These are phyloP conservation scores for Sander lucioperca DNA, from an alignment of 2,113 vertebrate genomes.

Conservation along the genomic window DNA sequence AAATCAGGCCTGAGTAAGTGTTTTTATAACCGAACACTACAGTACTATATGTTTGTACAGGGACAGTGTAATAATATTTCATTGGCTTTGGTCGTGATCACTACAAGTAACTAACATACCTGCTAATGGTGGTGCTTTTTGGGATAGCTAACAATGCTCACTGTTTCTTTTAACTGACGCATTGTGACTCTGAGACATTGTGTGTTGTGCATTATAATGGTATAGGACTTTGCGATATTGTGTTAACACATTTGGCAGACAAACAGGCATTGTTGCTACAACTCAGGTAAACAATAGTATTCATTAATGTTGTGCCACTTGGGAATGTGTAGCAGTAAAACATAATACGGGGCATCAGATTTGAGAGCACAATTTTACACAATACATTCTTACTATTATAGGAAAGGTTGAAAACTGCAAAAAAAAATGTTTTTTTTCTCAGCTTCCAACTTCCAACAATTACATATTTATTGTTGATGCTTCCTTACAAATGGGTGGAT, in stretches of 20 bases:
- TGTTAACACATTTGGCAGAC: constrained; percentile 49
- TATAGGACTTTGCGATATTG: neutral
- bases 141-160: neutral
- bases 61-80: constrained; percentile 22
- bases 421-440: neutral
- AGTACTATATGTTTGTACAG: constrained; percentile 22
- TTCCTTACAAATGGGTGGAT: constrained; percentile 1
- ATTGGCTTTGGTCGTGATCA: constrained; percentile 14
- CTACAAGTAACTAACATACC: neutral
- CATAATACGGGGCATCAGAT: neutral
- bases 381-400: constrained; percentile 1
- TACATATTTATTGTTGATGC: constrained; percentile 4
- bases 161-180: constrained; percentile 22
- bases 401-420: neutral
- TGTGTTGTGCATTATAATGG: constrained; percentile 29
- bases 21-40: constrained; percentile 31
- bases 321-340: constrained; percentile 17
- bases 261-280: constrained; percentile 29
- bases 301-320: constrained; percentile 27
- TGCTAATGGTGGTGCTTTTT: neutral
- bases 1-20: constrained; percentile 56
- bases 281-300: constrained; percentile 33
- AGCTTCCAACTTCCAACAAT: neutral
- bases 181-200: neutral
- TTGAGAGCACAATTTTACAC: neutral